Evolutionary conservation across 2,113 vertebrate genomes (phyloP).

Genomic region (Scortum barcoo): DNA sequence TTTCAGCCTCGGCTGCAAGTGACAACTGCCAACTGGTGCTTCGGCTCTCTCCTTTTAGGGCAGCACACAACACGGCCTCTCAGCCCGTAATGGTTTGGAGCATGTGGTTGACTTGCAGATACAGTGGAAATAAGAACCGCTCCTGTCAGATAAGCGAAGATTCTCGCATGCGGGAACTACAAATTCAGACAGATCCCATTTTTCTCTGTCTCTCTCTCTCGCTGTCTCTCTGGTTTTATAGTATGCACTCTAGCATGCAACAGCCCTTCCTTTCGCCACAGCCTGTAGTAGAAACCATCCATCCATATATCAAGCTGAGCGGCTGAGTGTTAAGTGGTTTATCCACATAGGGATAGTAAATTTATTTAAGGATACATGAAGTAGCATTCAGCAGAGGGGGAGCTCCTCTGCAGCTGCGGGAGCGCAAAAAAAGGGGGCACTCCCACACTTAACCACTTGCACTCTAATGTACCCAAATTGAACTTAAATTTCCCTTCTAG

Average conservation of each 20-base stretch:
- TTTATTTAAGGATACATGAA: conserved; percentile 70
- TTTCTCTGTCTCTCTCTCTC: conserved; percentile 7
- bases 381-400: conserved; percentile 35
- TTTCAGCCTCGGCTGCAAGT: conserved; percentile 66
- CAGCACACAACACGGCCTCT: conserved; percentile 21
- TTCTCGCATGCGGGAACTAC: conserved; percentile 15
- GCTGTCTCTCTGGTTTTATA: conserved; percentile 45
- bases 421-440: conserved; percentile 10
- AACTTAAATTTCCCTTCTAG: neutral
- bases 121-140: conserved; percentile 46
- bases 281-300: conserved; percentile 32
- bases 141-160: conserved; percentile 18
- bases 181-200: conserved; percentile 2
- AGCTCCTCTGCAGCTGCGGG: conserved; percentile 41
- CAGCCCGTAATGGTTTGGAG: conserved; percentile 42
- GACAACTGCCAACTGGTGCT: conserved; percentile 65
- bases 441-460: conserved; percentile 21
- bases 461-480: conserved; percentile 22
- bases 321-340: conserved; percentile 63
- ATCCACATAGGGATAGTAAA: conserved; percentile 70
- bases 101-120: conserved; percentile 30
- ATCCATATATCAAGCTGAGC: conserved; percentile 62
- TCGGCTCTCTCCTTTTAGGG: conserved; percentile 66
- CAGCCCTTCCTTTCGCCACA: neutral
- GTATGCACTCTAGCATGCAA: conserved; percentile 40